Conservation (phyloP, 2,113 vertebrate species). For the Mola mola region DNA sequence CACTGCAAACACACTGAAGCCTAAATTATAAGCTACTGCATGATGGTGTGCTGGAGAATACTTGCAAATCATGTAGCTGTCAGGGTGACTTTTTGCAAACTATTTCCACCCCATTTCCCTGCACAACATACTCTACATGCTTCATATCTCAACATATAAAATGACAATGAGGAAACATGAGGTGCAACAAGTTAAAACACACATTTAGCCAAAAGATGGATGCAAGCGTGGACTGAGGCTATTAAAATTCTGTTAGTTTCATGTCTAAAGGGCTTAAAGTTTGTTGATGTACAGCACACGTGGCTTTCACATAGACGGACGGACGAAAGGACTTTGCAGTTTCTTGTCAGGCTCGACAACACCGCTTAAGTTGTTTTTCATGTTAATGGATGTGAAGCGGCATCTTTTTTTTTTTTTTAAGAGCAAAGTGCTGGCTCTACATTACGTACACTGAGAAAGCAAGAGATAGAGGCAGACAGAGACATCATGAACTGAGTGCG, state of each 20-base stretch:
- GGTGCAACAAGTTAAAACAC: background rate
- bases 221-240: background rate
- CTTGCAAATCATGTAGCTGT: conserved; percentile 23
- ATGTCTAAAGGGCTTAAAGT: conserved; percentile 10
- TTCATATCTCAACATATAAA: conserved; percentile 6
- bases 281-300: conserved; percentile 3
- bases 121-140: background rate
- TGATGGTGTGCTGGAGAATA: background rate
- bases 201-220: too few relatives aligned
- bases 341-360: conserved; percentile 39
- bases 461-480: conserved; percentile 11
- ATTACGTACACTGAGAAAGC: background rate
- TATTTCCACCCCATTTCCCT: background rate
- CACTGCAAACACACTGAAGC: conserved; percentile 14
- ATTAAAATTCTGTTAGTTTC: conserved; percentile 14
- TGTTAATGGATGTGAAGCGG: conserved; percentile 50
- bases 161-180: background rate
- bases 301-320: conserved; percentile 13
- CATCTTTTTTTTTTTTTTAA: conserved; percentile 16
- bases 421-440: conserved; percentile 46
- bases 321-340: conserved; percentile 17
- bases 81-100: background rate
- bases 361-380: conserved; percentile 58
- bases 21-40: background rate
- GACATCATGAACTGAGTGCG: conserved; percentile 41